Conservation (phyloP, 2,888 invertebrate species). For the Hyposoter didymator region DNA sequence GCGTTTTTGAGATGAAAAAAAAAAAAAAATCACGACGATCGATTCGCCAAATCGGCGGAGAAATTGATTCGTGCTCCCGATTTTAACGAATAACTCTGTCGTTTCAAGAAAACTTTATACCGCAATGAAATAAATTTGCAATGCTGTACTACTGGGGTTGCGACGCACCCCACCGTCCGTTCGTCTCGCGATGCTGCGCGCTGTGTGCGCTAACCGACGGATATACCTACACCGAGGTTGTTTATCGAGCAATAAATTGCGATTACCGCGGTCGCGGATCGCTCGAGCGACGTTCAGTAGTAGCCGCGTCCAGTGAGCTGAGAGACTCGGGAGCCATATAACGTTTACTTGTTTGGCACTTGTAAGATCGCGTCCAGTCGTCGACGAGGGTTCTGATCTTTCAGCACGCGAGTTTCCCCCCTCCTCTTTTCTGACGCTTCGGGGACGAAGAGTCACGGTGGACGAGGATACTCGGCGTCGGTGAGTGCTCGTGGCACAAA, state of each 20-base stretch:
- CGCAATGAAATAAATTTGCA: background rate
- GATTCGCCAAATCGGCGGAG: background rate
- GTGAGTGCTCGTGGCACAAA: background rate
- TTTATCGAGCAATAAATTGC: slow-evolving; percentile 79
- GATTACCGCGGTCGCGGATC: slow-evolving; percentile 50
- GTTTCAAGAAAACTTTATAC: background rate
- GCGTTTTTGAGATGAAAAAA: no score
- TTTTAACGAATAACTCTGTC: background rate
- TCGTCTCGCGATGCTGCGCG: background rate
- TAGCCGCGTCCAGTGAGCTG: background rate
- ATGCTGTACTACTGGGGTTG: background rate
- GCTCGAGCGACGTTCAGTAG: slow-evolving; percentile 11
- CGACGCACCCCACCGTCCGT: slow-evolving; percentile 3
- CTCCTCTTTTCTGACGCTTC: background rate
- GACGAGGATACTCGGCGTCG: background rate
- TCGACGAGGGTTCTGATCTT: slow-evolving; percentile 50
- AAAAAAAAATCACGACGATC: background rate
- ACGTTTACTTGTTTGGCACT: slow-evolving; percentile 44
- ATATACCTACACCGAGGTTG: slow-evolving; percentile 68
- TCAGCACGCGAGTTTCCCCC: slow-evolving; percentile 34
- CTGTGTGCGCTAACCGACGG: slow-evolving; percentile 27
- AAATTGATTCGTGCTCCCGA: background rate
- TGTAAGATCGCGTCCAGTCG: slow-evolving; percentile 41
- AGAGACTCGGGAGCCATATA: slow-evolving; percentile 22
- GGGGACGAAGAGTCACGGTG: slow-evolving; percentile 16